Percentiles rank a stretch among this genome's conserved stretches.
phyloP scores from a whole-genome alignment of 2,797 vertebrate genomes.

The Anguilla marmorata region DNA sequence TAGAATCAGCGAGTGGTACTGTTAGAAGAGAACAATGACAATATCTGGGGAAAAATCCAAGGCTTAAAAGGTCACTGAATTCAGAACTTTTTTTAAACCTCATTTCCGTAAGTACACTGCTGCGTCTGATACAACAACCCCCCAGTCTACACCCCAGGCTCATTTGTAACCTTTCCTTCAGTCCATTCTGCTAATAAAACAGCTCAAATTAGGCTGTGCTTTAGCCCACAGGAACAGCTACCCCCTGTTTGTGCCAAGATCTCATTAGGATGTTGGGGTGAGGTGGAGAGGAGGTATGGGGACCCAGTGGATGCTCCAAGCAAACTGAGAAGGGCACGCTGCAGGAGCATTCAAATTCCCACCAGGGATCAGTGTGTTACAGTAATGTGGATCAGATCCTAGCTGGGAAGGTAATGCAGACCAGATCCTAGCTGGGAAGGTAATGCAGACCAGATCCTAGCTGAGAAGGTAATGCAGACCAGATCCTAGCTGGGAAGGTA shows the following conservation, averaged over 20 bases:
- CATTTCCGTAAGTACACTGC: background rate
- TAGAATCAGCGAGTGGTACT: background rate
- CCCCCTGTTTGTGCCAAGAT: too few relatives aligned
- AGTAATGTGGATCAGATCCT: background rate
- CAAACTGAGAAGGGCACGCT: too few relatives aligned
- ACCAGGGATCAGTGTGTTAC: background rate
- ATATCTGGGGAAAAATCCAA: background rate
- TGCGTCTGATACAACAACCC: background rate
- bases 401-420: background rate
- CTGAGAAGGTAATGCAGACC: background rate
- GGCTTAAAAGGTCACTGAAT: slow-evolving; percentile 3
- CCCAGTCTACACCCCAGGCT: background rate
- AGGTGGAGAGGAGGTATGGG: too few relatives aligned
- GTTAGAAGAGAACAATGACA: background rate
- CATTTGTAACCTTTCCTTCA: background rate
- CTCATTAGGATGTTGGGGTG: too few relatives aligned
- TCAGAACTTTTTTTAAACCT: background rate
- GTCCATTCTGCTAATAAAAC: background rate
- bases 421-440: too few relatives aligned
- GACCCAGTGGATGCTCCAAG: too few relatives aligned
- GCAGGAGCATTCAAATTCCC: too few relatives aligned
- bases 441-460: background rate
- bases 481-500: background rate
- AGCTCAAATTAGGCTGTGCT: background rate
- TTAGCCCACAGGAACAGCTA: background rate